phyloP scores from a whole-genome alignment of 2,797 vertebrate genomes.

The Brachymystax lenok region DNA sequence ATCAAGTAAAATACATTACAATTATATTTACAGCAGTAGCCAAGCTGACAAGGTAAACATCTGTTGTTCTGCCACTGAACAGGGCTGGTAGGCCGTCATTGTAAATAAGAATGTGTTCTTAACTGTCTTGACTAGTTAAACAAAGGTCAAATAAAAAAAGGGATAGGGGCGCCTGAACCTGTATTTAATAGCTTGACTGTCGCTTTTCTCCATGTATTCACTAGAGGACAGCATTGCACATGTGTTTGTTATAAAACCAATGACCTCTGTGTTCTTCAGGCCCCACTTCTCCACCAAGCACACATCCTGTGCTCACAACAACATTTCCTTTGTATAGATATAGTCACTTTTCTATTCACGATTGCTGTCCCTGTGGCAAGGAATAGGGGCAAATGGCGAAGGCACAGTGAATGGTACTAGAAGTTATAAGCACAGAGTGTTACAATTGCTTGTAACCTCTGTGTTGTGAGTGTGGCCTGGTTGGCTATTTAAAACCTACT shows the following conservation, averaged over 20 bases:
- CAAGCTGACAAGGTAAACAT: too few species aligned
- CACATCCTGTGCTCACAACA: neutral
- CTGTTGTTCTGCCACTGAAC: too few species aligned
- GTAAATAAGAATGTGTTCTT: too few species aligned
- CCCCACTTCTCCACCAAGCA: slow-evolving; percentile 1
- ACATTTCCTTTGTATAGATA: neutral
- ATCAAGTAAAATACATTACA: too few species aligned
- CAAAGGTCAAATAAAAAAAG: neutral
- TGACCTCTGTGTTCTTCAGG: neutral
- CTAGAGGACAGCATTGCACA: slow-evolving; percentile 61
- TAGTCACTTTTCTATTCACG: neutral
- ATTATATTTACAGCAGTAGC: too few species aligned
- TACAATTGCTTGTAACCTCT: neutral
- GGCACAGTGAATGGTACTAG: neutral
- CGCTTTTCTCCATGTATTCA: slow-evolving; percentile 8
- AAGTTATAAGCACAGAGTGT: neutral
- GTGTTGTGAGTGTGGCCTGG: neutral
- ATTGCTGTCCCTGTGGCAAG: neutral
- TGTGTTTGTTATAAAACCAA: neutral
- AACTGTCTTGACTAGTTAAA: too few species aligned
- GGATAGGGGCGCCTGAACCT: neutral
- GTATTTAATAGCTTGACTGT: neutral
- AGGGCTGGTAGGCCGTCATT: too few species aligned
- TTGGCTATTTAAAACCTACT: neutral
- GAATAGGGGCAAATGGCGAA: neutral